Percentiles rank a stretch among this genome's conserved stretches.
Conservation (phyloP, 53 echinoderm and acorn worm genomes). For the Apostichopus leukothele region DNA sequence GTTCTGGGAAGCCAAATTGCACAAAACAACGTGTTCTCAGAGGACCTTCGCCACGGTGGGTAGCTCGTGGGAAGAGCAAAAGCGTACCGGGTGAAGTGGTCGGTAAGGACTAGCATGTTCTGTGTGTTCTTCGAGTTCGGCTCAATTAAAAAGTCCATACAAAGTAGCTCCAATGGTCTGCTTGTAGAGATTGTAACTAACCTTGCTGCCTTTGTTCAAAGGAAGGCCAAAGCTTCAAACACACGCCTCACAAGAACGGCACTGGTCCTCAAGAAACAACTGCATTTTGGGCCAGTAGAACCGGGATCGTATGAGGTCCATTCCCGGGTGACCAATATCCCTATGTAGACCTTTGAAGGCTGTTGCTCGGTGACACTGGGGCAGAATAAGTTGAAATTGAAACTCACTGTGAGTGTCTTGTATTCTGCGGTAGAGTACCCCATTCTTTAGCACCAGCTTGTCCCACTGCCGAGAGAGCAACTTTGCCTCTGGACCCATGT, state of each 20-base stretch:
- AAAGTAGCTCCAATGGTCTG: slow-evolving; percentile 51
- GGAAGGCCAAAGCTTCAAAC: background rate
- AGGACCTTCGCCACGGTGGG: slow-evolving; percentile 26
- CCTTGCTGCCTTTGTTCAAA: background rate
- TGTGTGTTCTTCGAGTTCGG: slow-evolving; percentile 43
- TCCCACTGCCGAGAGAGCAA: slow-evolving; percentile 48
- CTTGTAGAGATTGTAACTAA: slow-evolving; percentile 46
- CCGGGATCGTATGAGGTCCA: slow-evolving; percentile 43
- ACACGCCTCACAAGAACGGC: slow-evolving; percentile 36
- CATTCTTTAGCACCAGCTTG: slow-evolving; percentile 46
- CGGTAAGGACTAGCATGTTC: slow-evolving; percentile 35
- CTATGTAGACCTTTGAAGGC: slow-evolving; percentile 53
- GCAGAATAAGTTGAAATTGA: slow-evolving; percentile 54
- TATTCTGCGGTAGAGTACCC: slow-evolving; percentile 44
- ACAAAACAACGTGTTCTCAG: slow-evolving; percentile 38
- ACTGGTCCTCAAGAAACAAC: background rate
- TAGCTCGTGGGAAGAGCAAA: slow-evolving; percentile 41
- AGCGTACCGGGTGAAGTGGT: slow-evolving; percentile 44
- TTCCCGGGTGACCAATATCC: slow-evolving; percentile 53
- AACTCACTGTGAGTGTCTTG: slow-evolving; percentile 25
- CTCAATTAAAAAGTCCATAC: slow-evolving; percentile 56
- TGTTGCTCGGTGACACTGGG: slow-evolving; percentile 28
- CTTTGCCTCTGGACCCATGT: slow-evolving; percentile 26
- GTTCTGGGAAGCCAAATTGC: slow-evolving; percentile 50
- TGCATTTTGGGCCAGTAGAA: slow-evolving; percentile 63